Evolutionary conservation across 2,888 invertebrate species (phyloP).

Genomic region (Cryptocephalus moraei): DNA sequence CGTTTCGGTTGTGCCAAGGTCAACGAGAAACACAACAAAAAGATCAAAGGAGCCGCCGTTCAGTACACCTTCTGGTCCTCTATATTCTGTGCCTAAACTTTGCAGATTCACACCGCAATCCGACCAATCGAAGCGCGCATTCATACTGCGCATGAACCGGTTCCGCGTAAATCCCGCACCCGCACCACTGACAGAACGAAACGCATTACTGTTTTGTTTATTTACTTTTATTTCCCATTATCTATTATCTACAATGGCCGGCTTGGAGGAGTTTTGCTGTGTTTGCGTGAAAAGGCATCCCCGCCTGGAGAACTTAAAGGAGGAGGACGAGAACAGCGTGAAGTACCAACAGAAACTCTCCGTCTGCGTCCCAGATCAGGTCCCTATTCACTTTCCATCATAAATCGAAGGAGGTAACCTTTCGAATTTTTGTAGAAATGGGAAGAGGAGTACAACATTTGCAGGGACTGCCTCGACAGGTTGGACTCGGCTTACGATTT

Average conservation of each 20-base stretch:
- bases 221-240: no score
- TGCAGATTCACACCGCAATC: no score
- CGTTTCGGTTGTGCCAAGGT: no score
- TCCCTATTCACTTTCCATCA: constrained; percentile 1
- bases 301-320: constrained; percentile 10
- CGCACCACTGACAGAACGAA: no score
- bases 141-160: no score
- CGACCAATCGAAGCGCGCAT: no score
- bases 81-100: no score
- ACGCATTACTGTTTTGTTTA: no score
- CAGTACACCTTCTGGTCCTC: no score
- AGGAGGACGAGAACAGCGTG: constrained; percentile 10
- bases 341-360: constrained; percentile 16
- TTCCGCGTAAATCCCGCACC: no score
- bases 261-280: constrained; percentile 15
- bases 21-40: no score
- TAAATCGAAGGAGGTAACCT: background rate
- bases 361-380: constrained; percentile 16
- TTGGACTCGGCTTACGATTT: constrained; percentile 16
- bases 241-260: constrained; percentile 6
- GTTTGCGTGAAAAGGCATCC: constrained; percentile 15
- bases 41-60: no score
- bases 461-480: constrained; percentile 14
- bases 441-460: constrained; percentile 14
- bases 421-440: constrained; percentile 15